Evolutionary conservation across 2,888 invertebrate species (phyloP).

Genomic region (Drosophila ochracea): DNA sequence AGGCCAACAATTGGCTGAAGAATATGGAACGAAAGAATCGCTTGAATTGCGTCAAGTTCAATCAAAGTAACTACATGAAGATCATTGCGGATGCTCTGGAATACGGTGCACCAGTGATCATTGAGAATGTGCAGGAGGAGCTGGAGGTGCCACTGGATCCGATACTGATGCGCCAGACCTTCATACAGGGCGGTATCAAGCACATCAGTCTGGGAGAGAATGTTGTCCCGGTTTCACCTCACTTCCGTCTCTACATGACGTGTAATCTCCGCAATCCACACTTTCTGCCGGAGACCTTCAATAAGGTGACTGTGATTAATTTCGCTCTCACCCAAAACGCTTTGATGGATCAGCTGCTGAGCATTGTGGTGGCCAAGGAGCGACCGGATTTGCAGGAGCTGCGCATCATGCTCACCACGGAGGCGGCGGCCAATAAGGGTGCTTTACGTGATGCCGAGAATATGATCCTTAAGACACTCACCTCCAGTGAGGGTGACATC

Average conservation of each 20-base stretch:
- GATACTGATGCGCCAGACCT: slow-evolving; percentile 91
- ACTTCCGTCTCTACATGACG: slow-evolving; percentile 94
- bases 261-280: slow-evolving; percentile 95
- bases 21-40: slow-evolving; percentile 90
- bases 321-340: slow-evolving; percentile 92
- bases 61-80: slow-evolving; percentile 84
- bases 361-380: slow-evolving; percentile 95
- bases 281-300: slow-evolving; percentile 94
- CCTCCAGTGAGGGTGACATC: slow-evolving; percentile 94
- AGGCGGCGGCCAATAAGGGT: slow-evolving; percentile 92
- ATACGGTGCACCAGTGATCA: slow-evolving; percentile 90
- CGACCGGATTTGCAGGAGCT: slow-evolving; percentile 94
- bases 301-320: slow-evolving; percentile 94
- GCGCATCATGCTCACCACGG: slow-evolving; percentile 91
- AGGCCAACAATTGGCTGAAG: slow-evolving; percentile 96
- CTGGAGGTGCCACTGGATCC: slow-evolving; percentile 95
- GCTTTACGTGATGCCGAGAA: slow-evolving; percentile 94
- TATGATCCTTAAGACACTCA: slow-evolving; percentile 93
- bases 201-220: slow-evolving; percentile 94
- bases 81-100: slow-evolving; percentile 89
- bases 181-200: slow-evolving; percentile 90
- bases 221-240: slow-evolving; percentile 91
- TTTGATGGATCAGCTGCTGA: slow-evolving; percentile 93
- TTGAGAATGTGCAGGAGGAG: slow-evolving; percentile 94
- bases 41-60: slow-evolving; percentile 83